Conservation (phyloP, 1,140 invertebrate species). For the Oryctes rhinoceros region DNA sequence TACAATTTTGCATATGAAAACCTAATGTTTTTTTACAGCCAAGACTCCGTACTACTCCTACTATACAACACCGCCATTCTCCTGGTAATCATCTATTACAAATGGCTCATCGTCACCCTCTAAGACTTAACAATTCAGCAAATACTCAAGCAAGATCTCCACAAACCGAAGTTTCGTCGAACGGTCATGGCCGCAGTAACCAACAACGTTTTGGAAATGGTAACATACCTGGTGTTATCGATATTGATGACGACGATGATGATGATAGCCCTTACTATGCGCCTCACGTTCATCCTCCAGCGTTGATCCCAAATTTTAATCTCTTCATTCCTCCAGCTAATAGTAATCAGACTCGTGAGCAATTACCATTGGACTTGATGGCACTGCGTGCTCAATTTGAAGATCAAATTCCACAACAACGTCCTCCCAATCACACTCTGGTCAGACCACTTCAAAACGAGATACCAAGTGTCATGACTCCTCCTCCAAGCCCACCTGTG, state of each 20-base stretch:
- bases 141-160: neutral
- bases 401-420: neutral
- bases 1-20: too few species aligned
- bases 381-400: neutral
- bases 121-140: neutral
- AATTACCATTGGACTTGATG: neutral
- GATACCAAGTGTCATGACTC: neutral
- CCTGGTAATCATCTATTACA: neutral
- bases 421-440: neutral
- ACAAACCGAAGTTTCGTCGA: neutral
- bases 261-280: neutral
- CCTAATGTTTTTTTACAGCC: too few species aligned
- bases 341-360: neutral
- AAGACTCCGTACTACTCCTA: too few species aligned
- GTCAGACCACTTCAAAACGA: neutral
- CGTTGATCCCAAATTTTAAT: neutral
- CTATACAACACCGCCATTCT: neutral
- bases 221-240: neutral
- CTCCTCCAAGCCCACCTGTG: neutral
- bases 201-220: neutral
- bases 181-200: neutral
- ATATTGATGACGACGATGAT: neutral
- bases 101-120: neutral
- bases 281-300: neutral
- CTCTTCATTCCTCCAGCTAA: neutral